phyloP scores from a whole-genome alignment of 2,113 vertebrate genomes.

The Synchiropus splendidus region DNA sequence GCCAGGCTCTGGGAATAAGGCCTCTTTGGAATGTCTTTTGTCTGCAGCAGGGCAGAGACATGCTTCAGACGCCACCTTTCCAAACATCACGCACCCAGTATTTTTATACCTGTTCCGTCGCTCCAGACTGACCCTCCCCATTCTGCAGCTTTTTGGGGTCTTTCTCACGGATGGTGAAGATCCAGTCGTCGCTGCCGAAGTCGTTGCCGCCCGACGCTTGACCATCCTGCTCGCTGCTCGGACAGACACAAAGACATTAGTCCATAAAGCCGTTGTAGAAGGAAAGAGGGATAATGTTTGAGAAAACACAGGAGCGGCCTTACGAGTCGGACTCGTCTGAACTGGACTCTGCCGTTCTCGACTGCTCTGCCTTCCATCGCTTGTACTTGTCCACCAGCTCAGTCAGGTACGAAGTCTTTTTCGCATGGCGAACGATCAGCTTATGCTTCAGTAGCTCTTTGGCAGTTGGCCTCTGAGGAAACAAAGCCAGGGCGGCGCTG shows the following conservation, averaged over 20 bases:
- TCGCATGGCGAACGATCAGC: slow-evolving; percentile 88
- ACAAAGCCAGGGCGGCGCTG: neutral
- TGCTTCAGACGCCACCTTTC: too few species aligned
- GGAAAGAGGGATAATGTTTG: too few species aligned
- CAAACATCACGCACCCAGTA: too few species aligned
- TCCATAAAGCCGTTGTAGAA: neutral
- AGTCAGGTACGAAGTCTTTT: slow-evolving; percentile 93
- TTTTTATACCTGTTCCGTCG: slow-evolving; percentile 65
- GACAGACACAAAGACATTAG: slow-evolving; percentile 1
- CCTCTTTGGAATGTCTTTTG: slow-evolving; percentile 83
- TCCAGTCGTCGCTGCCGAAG: slow-evolving; percentile 82
- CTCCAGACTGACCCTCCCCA: slow-evolving; percentile 73
- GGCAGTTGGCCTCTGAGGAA: slow-evolving; percentile 84
- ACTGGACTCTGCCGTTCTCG: slow-evolving; percentile 77
- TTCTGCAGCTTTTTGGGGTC: slow-evolving; percentile 90
- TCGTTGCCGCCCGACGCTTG: slow-evolving; percentile 88
- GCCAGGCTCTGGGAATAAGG: slow-evolving; percentile 88
- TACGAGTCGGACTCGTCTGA: slow-evolving; percentile 91
- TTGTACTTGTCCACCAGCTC: slow-evolving; percentile 96
- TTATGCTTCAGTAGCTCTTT: slow-evolving; percentile 98
- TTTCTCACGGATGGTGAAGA: slow-evolving; percentile 92
- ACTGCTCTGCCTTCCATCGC: slow-evolving; percentile 91
- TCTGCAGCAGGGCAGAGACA: slow-evolving; percentile 40
- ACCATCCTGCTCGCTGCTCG: slow-evolving; percentile 80
- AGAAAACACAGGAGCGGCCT: slow-evolving; percentile 33